Percentiles rank a stretch among this genome's conserved stretches.
These are phyloP conservation scores for Trichonephila inaurata DNA, from an alignment of 1,140 invertebrate species.

Conservation along the genomic window DNA sequence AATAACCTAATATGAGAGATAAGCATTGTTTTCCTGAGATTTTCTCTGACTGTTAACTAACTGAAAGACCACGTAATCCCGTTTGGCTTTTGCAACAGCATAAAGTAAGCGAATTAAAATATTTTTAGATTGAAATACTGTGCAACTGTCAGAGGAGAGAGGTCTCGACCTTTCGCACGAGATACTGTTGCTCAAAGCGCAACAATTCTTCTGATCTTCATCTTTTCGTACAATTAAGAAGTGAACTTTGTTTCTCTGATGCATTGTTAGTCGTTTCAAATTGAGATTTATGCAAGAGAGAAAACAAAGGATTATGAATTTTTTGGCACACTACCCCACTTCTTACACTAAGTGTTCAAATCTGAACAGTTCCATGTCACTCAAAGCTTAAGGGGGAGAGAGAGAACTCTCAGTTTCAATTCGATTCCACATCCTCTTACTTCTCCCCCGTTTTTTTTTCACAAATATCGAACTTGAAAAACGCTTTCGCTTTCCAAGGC, in stretches of 20 bases:
- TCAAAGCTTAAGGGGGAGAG: not conserved
- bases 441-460: not conserved
- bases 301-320: constrained; percentile 52
- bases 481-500: constrained; percentile 66
- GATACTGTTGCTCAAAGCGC: not conserved
- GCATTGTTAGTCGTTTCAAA: constrained; percentile 45
- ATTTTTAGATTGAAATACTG: constrained; percentile 40
- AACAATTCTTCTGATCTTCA: constrained; percentile 43
- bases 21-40: constrained; percentile 5
- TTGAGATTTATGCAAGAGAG: constrained; percentile 57
- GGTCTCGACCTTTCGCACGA: constrained; percentile 54
- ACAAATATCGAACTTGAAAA: constrained; percentile 61
- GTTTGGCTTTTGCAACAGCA: constrained; percentile 36
- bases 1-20: not conserved
- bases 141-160: constrained; percentile 12
- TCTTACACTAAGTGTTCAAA: constrained; percentile 20
- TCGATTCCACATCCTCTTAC: not conserved
- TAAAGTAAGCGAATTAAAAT: constrained; percentile 39
- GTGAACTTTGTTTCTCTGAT: constrained; percentile 36
- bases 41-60: not conserved
- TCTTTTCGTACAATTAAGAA: constrained; percentile 56
- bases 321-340: constrained; percentile 70
- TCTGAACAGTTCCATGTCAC: constrained; percentile 22
- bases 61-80: constrained; percentile 1
- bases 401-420: not conserved